phyloP scores from a whole-genome alignment of 2,113 vertebrate species.

The Puma concolor region DNA sequence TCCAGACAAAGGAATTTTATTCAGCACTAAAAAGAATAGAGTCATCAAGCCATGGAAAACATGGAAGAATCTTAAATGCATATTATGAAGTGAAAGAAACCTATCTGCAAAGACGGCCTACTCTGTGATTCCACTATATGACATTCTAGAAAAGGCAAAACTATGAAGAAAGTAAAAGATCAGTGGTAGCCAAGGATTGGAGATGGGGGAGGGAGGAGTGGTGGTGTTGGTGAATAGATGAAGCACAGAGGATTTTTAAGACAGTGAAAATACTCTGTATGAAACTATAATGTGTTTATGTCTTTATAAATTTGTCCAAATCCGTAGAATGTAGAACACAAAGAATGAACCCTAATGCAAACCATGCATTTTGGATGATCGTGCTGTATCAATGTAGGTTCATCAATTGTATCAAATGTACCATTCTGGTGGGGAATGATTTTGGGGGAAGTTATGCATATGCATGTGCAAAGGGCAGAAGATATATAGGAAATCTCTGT shows the following conservation, averaged over 20 bases:
- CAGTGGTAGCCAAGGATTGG: neutral
- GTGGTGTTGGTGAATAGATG: neutral
- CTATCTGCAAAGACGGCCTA: neutral
- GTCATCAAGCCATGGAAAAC: neutral
- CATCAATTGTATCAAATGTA: neutral
- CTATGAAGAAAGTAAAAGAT: neutral
- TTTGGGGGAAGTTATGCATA: neutral
- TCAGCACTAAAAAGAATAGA: neutral
- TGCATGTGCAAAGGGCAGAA: neutral
- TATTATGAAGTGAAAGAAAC: neutral
- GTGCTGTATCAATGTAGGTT: neutral
- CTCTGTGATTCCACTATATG: neutral
- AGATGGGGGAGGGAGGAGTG: too few species aligned
- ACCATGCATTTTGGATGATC: neutral
- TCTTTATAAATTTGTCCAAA: neutral
- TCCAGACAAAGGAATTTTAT: neutral
- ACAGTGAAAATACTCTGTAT: neutral
- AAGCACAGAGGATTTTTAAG: neutral
- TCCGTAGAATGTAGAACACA: neutral
- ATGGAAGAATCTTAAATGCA: neutral
- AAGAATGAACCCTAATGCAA: neutral
- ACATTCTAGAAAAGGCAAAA: neutral
- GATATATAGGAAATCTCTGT: neutral
- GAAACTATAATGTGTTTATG: neutral
- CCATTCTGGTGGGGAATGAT: neutral